Evolutionary conservation across 1,140 invertebrate genomes (phyloP), one percentile per base, ranked within the genome.

Genomic region (Diprion similis): DNA sequence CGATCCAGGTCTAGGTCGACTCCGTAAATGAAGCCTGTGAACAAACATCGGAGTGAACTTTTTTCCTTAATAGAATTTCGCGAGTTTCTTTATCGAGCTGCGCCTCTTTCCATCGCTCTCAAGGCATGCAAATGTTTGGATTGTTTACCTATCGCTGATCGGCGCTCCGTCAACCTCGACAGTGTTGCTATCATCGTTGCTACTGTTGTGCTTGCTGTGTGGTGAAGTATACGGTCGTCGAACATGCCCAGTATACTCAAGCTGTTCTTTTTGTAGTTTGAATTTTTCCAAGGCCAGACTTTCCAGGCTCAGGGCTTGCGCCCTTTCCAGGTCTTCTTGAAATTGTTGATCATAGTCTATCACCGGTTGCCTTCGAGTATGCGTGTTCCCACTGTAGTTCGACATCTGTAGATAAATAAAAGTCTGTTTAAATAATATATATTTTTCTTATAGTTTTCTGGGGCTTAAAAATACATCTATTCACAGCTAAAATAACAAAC

Each of bases 251-350:
- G 48, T 72, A 70, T 75, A 81, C 8, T 86, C 82, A 15, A 79
- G 79, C 74, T 88, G 86, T 75, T 89, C 86, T 77, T 91, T 92
- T 81, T 93, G 90, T 66, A 92, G 89, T 81, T 91, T 90, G 85
- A 95, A 95, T 83, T 95, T 92, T 83, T 96, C 95, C 78, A 95
- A 87, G 9, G 94, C 95, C 73, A 95, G 89, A 82, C 92, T 95
- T 88, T 96, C 95, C 80, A 97, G 89, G 87, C 95, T 96, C 24
- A 97, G 86, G 71, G 95, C 94, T 84, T 94, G 94, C 8, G 95
- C 95, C 82, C 93, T 92, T 86, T 96, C 95, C 81, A 97, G 87
- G 84, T 97, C 95, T 77, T 94, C 93, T 88, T 95, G 90, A 84
- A 94, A 96, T 84, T 96, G 92, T 78, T 92, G 91, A 80, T 96